Base-by-base conservation (phyloP, 2,888 invertebrate genomes). In the Aspidapion aeneum region DNA sequence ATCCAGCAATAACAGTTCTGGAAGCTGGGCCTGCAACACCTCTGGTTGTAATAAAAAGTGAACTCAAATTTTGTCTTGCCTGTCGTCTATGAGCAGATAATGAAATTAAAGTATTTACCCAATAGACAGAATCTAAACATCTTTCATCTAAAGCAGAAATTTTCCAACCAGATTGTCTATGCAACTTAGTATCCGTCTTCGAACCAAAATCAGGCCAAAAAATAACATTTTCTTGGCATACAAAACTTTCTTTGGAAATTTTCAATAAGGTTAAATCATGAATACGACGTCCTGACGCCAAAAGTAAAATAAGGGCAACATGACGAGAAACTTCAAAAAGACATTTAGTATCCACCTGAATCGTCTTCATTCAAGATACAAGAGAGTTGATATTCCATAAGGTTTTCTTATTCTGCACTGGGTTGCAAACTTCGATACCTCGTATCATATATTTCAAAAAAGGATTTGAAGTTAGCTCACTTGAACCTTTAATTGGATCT, bases 121-220 rank as follows among this genome's bases (percentile, higher is more conserved):
- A 68, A 20, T 56, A 66, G 9, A 66, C 61, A 0, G 68, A 63
- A 58, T 69, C 68, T 21, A 66, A 21, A 12, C 16, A 20, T 35
- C 12, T 61, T 51, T 17, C 55, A 18, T 12, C 63, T 60, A 16
- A 60, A 63, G 20, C 62, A 62, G 35, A 66, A 18, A 67, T 35
- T 48, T 61, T 59, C 67, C 67, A 67, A 12, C 63, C 65, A 2
- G 61, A 67, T 49, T 65, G 63, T 18, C 63, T 57, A 21, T 57
- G 19, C 16, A 3, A 17, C 18, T 5, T 20, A 12, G 22, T 59
- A 50, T 72, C 70, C 0, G 70, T 72, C 64, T 71, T 72, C 1
- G 70, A 72, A 0, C 71, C 69, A 22, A 70, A 72, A 16, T 55
- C 49, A 17, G 70, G 70, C 68, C 68, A 69, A 21, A 72, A 62